These are phyloP conservation scores for Poecilia wingei DNA, from an alignment of 2,797 vertebrate genomes.

Conservation along the genomic window DNA sequence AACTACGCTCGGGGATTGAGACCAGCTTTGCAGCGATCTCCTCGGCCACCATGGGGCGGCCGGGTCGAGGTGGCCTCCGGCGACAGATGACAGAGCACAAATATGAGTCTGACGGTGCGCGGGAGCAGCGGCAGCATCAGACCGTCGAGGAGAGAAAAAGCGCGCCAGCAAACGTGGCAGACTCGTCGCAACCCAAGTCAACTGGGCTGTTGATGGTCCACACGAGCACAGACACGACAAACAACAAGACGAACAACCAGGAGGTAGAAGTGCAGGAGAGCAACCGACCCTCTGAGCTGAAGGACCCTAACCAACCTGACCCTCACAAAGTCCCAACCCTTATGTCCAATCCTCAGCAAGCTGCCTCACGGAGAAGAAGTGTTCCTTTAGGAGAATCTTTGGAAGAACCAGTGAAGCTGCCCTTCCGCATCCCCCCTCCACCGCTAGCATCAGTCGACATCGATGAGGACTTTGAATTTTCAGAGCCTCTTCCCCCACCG, in stretches of 20 bases:
- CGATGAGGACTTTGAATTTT: constrained; percentile 95
- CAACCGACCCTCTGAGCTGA: constrained; percentile 77
- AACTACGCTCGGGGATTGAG: constrained; percentile 90
- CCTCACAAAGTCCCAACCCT: constrained; percentile 65
- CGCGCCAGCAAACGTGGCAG: constrained; percentile 83
- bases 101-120: constrained; percentile 82
- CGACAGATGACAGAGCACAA: constrained; percentile 91
- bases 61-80: constrained; percentile 83
- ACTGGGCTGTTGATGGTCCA: constrained; percentile 96
- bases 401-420: constrained; percentile 90
- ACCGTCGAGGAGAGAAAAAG: constrained; percentile 86
- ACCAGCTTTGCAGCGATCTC: constrained; percentile 82
- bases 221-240: constrained; percentile 78
- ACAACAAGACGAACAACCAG: constrained; percentile 71
- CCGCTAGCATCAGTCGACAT: constrained; percentile 93
- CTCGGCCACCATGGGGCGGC: constrained; percentile 79
- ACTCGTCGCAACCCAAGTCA: constrained; percentile 87
- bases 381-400: constrained; percentile 86
- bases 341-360: constrained; percentile 66
- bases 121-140: constrained; percentile 80
- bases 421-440: constrained; percentile 93
- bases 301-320: constrained; percentile 78
- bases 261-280: constrained; percentile 69
- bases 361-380: constrained; percentile 80
- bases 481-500: constrained; percentile 94